Conservation (phyloP, 2,113 vertebrate species). For the Phalacrocorax carbo region DNA sequence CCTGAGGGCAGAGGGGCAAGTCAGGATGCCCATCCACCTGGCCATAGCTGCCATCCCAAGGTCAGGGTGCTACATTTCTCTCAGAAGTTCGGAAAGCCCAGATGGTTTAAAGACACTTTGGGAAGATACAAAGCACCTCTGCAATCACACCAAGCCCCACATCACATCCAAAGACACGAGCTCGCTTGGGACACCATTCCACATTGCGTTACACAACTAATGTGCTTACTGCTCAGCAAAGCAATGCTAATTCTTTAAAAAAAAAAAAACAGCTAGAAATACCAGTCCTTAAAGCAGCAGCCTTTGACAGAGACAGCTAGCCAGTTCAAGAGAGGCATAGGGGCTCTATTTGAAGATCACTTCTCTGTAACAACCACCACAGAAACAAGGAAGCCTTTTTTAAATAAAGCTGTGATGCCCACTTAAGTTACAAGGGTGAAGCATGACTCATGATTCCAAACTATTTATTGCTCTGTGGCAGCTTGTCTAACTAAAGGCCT, state of each 20-base stretch:
- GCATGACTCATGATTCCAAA: not conserved
- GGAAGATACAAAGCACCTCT: not conserved
- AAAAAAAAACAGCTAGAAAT: not conserved
- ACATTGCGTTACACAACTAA: rapidly evolving
- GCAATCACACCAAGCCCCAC: not conserved
- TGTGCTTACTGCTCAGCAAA: not conserved
- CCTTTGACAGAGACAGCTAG: not conserved
- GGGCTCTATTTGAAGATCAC: not conserved
- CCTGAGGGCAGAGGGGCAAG: not conserved
- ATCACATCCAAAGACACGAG: not conserved
- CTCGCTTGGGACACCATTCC: not conserved
- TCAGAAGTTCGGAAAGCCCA: not conserved
- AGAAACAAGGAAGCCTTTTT: not conserved
- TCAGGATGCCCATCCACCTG: not conserved
- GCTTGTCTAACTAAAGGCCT: not conserved
- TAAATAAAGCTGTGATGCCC: not conserved
- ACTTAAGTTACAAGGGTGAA: not conserved
- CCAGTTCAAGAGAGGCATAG: not conserved
- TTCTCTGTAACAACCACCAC: not conserved
- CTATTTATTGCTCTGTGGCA: not conserved
- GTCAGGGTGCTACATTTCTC: not conserved
- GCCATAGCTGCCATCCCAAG: not conserved
- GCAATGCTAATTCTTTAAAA: not conserved
- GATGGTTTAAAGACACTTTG: not conserved
- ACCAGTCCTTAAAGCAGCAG: not conserved